Conservation (phyloP, 1,140 invertebrate genomes). For the Aphis craccivora region DNA sequence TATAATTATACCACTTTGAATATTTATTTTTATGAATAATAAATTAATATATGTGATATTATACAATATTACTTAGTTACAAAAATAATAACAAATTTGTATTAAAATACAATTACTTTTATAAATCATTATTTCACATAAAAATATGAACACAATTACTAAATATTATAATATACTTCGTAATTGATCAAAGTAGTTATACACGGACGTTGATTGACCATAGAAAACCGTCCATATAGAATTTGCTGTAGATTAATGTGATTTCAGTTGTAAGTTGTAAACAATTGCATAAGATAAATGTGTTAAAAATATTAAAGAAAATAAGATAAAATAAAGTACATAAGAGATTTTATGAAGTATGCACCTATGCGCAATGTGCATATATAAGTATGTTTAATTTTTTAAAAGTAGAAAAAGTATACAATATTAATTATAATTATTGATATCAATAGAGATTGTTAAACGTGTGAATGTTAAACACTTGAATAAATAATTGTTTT, state of each 20-base stretch:
- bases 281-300: not conserved
- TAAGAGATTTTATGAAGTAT: not conserved
- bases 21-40: no score
- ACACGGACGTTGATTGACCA: not conserved
- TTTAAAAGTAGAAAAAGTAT: not conserved
- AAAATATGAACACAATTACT: no score
- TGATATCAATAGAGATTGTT: not conserved
- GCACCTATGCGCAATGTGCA: no score
- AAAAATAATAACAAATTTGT: no score
- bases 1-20: no score
- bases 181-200: not conserved
- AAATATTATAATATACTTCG: not conserved
- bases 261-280: not conserved
- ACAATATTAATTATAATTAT: not conserved
- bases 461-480: not conserved
- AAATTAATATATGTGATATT: no score
- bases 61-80: no score
- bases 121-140: no score
- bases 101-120: no score
- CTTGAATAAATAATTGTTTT: not conserved
- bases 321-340: not conserved
- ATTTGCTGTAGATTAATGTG: not conserved
- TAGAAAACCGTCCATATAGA: not conserved
- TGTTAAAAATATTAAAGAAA: not conserved
- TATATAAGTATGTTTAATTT: not conserved